Base-by-base conservation (phyloP, 1,140 invertebrate species). In the Drosophila orena region DNA sequence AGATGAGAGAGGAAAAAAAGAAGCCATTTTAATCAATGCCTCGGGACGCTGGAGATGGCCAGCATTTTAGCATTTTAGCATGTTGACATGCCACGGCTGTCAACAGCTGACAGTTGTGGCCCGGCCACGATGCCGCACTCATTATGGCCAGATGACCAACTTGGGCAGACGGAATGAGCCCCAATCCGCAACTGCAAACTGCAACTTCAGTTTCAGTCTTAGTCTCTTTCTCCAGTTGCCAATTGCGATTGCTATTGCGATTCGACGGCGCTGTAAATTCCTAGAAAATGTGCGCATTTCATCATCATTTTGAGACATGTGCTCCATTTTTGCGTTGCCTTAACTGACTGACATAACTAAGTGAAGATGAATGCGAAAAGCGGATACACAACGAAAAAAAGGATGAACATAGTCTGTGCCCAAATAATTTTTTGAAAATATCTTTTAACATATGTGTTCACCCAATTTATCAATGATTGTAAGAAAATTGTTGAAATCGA, bases 241-340 rank as follows among this genome's bases (percentile, higher is more conserved):
- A 38, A 38, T 38, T 38, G 37, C 60, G 46, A 44, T 64, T 64
- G 44, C 49, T 40, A 62, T 68, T 65, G 44, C 49, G 49, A 62
- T 68, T 65, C 64, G 64, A 68, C 64, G 64, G 77, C 74, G 55
- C 68, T 69, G 60, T 57, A 84, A 90, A 84, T 91, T 91, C 88
- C 77, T 88, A 88, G 88, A 91, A 91, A 89, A 88, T 88, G 83
- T 84, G 89, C 74, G 79, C 88, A 84, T 91, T 91, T 89, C 89
- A 91, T 91, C 89, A 91, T 91, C 88, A 91, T 91, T 91, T 91
- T 77, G 80, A 90, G 84, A 84, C 84, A 89, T 89, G 84, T 89
- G 88, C 88, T 89, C 84, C 85, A 89, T 89, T 89, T 46, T 89
- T 64, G 57, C 66, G 72, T 79, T 70, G 79, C 85, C 85, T 84